Base-by-base conservation (phyloP, 2,797 vertebrate genomes). In the Pogoniulus pusillus region DNA sequence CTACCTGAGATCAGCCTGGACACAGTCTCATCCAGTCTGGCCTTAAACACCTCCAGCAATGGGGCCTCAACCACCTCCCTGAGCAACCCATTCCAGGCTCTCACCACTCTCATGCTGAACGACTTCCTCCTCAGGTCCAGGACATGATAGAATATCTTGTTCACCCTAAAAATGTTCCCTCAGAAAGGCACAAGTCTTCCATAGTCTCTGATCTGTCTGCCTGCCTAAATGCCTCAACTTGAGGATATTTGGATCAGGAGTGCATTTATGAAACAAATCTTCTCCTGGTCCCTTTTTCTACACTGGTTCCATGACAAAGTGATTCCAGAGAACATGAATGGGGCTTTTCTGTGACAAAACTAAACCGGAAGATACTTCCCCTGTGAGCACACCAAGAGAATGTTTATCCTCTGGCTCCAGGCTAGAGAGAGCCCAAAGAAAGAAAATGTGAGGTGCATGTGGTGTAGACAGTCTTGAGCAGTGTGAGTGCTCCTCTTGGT, bases 371-470 rank as follows among this genome's bases (percentile, higher is more conserved):
- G 64, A 30, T 51, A 8, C 4, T 72, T 20, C 76, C 41, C 15
- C 23, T 0, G 0, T 32, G 6, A 65, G 14, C n/a, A 49, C 29
- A 30, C 1, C 0, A 1, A 72, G 5, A 27, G 43, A 63, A 41
- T 8, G 23, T 29, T 78, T 19, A 45, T 30, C 30, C 60, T 76
- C 49, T 49, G 12, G 23, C 26, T 70, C 3, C 19, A 59, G 34
- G 30, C 16, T 53, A 45, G 17, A 55, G 6, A 58, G 3, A 82
- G 54, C 9, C n/a, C 43, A 29, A 74, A 64, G 32, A 41, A 24
- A 82, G 75, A 93, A 82, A 53, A 34, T 7, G 1, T 39, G 37
- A 81, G 8, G 39, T 64, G 3, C 1, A 0, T 8, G 4, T 43
- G 29, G 4, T 39, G 10, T n/a, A 27, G 45, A 53, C 53, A 27